Percentiles rank a stretch among this genome's conserved stretches.
These are phyloP conservation scores for Oceanodroma leucorhoa DNA, from an alignment of 2,797 vertebrate genomes.

Conservation along the genomic window DNA sequence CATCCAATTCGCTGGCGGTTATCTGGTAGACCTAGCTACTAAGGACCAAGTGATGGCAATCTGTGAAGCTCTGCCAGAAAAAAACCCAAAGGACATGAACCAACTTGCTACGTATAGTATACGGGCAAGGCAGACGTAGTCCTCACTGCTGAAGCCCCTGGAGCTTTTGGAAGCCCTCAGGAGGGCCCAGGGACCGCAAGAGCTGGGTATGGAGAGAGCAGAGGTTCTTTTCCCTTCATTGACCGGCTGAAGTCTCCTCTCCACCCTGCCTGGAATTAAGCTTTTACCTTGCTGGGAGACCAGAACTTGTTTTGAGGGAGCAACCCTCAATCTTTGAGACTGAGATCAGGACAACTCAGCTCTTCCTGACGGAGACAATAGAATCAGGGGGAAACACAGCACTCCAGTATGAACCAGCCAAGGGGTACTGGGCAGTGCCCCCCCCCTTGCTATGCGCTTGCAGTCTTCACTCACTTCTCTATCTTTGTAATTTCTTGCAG, in stretches of 20 bases:
- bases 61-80: background rate
- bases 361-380: background rate
- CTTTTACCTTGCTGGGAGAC: background rate
- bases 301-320: background rate
- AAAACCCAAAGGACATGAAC: background rate
- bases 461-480: background rate
- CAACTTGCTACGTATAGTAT: fast-evolving
- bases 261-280: background rate
- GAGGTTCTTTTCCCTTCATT: fast-evolving
- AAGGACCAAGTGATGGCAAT: background rate
- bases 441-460: background rate
- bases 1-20: background rate
- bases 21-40: background rate
- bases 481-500: background rate
- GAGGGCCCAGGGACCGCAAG: background rate
- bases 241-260: background rate
- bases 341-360: background rate
- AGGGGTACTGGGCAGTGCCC: background rate
- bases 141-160: background rate
- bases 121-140: fast-evolving
- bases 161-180: background rate
- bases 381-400: background rate
- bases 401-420: fast-evolving
- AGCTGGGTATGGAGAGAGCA: background rate
- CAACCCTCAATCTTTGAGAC: background rate